Evolutionary conservation across 2,888 invertebrate genomes (phyloP), one percentile per base, ranked within the genome.

Genomic region (Penaeus monodon): DNA sequence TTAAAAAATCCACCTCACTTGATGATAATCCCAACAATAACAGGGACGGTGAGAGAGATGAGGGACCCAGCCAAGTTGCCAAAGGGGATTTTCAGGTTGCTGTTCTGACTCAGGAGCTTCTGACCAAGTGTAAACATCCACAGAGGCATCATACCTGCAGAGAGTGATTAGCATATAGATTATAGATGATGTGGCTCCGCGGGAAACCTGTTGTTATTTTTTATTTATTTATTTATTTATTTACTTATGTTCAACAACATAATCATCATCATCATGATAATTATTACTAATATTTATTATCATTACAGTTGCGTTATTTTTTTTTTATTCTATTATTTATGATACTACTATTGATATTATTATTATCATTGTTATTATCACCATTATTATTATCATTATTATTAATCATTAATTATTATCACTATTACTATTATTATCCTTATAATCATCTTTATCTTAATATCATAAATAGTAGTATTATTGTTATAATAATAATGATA

Each of bases 111-210:
- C 33, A 91, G 90, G 10, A 93, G 91, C 74, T 91, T 91, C 29
- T 91, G 91, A 4, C 93, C 93, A 79, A 94, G 91, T 3, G 93
- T 92, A 90, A 92, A 93, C 91, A 94, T 91, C 94, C 94, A 94
- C 17, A 93, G 90, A 0, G 94, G 94, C 91, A 94, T 93, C 92
- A 93, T 92, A 20, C 92, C 93, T 93, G 91, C 44, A 0, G 12
- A 14, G 27, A 57, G 33, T 57, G 2, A 57, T 57, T 57, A 57
- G 17, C 14, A 20, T 20, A 44, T 44, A 10, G 44, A 44, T 44
- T 44, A 44, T 44, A 10, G 44, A 10, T 44, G 6, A 44, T 44
- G 1, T 10, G 4, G 33, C 33, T 38, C 4, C 33, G 8, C 10
- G 44, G 44, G 44, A 10, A 10, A 10, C 10, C 10, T 8, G 44